Conservation (phyloP, 2,113 vertebrate genomes). For the Pelmatolapia mariae region DNA sequence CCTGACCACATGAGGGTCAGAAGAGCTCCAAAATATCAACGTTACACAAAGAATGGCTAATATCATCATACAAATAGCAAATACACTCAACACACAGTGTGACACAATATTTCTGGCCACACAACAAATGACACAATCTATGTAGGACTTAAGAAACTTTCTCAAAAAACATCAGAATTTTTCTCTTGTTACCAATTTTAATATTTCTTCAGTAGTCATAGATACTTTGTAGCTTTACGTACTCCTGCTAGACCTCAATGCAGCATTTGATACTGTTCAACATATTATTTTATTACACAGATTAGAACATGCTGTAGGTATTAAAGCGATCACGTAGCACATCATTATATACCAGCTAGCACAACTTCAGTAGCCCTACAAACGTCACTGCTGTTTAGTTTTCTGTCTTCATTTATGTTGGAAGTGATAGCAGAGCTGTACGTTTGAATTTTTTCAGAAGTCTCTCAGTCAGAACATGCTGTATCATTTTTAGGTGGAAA, state of each 20-base stretch:
- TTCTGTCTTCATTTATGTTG: too few relatives aligned
- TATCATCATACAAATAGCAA: neutral
- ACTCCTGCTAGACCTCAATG: too few relatives aligned
- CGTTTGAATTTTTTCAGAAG: too few relatives aligned
- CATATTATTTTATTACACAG: too few relatives aligned
- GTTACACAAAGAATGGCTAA: neutral
- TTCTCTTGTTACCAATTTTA: neutral
- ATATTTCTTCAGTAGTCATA: neutral
- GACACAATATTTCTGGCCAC: neutral
- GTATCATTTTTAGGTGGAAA: too few relatives aligned
- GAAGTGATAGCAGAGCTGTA: fast-evolving
- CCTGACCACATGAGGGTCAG: neutral
- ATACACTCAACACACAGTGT: neutral
- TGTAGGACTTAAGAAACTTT: neutral
- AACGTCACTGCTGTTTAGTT: too few relatives aligned
- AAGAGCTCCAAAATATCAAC: neutral
- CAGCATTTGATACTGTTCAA: too few relatives aligned
- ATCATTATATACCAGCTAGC: too few relatives aligned
- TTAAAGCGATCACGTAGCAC: too few relatives aligned
- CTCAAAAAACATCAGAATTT: neutral
- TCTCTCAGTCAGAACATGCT: too few relatives aligned
- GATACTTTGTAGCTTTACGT: neutral
- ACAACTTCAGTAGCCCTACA: too few relatives aligned
- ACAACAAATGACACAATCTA: neutral
- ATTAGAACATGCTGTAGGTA: too few relatives aligned